A percentile compares a stretch with the other conserved stretches of the same genome.
Conservation (phyloP, 1,140 invertebrate species). For the Musca vetustissima region DNA sequence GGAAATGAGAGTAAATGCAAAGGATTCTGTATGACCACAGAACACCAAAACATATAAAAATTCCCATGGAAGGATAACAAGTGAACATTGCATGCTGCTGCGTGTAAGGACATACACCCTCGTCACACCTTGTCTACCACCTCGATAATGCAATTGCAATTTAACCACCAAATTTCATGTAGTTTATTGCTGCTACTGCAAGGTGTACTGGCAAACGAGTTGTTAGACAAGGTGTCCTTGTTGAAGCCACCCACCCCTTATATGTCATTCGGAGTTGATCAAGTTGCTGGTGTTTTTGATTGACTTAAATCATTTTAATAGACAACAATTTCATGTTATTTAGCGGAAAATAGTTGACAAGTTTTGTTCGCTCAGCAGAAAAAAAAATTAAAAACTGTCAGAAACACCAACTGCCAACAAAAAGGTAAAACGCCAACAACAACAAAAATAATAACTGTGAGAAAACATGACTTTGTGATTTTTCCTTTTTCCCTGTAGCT, state of each 20-base stretch:
- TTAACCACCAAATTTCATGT: background rate
- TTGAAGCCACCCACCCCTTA: no score
- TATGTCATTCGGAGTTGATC: background rate
- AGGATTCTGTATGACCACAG: slow-evolving; percentile 16
- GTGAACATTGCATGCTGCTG: background rate
- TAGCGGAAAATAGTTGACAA: slow-evolving; percentile 27
- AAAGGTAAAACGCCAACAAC: no score
- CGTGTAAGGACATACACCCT: no score
- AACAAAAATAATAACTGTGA: slow-evolving; percentile 17
- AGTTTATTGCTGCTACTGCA: no score
- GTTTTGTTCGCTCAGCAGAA: background rate
- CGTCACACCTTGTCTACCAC: no score
- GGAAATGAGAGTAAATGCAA: background rate
- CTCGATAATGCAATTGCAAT: background rate
- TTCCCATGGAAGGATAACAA: slow-evolving; percentile 23
- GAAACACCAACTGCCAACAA: no score
- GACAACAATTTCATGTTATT: slow-evolving; percentile 17
- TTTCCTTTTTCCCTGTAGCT: background rate
- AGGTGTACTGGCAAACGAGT: no score
- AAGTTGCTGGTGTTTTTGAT: background rate
- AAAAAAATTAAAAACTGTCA: background rate
- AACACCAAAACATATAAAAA: slow-evolving; percentile 1
- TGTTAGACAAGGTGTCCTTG: no score
- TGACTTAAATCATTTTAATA: slow-evolving; percentile 17
- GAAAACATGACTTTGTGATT: slow-evolving; percentile 27